Conservation (phyloP, 1,140 invertebrate genomes). For the Nymphalis io region DNA sequence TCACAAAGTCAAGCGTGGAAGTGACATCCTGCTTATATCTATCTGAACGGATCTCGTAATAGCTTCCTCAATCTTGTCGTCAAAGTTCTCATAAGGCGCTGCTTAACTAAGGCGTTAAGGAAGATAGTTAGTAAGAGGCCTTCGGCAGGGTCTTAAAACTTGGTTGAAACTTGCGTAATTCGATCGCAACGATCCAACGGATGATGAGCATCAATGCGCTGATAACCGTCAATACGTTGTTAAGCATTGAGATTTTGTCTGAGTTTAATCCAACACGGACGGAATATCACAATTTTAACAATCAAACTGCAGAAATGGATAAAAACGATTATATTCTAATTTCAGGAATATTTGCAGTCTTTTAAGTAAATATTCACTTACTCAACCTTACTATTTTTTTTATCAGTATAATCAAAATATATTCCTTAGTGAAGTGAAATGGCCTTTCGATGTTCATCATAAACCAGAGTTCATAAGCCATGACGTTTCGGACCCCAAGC, state of each 20-base stretch:
- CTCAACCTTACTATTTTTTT: too few relatives aligned
- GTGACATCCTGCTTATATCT: constrained; percentile 79
- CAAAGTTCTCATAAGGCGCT: constrained; percentile 79
- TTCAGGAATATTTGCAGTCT: background rate
- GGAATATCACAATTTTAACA: background rate
- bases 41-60: constrained; percentile 77
- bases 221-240: constrained; percentile 73
- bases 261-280: background rate
- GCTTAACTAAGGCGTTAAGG: constrained; percentile 79
- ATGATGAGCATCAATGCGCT: constrained; percentile 59
- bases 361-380: background rate
- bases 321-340: background rate
- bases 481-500: constrained; percentile 55
- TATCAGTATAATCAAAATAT: constrained; percentile 2
- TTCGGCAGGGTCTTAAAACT: constrained; percentile 79
- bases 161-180: constrained; percentile 75
- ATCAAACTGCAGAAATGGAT: too few relatives aligned
- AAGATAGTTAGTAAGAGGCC: constrained; percentile 79
- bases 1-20: constrained; percentile 75
- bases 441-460: constrained; percentile 45
- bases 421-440: constrained; percentile 31
- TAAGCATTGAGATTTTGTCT: constrained; percentile 61
- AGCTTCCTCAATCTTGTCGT: constrained; percentile 78
- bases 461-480: constrained; percentile 67
- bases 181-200: constrained; percentile 66